Evolutionary conservation across 2,797 vertebrate genomes (phyloP), one percentile per base, ranked within the genome.

Genomic region (Enteromius afrohamiltoni): DNA sequence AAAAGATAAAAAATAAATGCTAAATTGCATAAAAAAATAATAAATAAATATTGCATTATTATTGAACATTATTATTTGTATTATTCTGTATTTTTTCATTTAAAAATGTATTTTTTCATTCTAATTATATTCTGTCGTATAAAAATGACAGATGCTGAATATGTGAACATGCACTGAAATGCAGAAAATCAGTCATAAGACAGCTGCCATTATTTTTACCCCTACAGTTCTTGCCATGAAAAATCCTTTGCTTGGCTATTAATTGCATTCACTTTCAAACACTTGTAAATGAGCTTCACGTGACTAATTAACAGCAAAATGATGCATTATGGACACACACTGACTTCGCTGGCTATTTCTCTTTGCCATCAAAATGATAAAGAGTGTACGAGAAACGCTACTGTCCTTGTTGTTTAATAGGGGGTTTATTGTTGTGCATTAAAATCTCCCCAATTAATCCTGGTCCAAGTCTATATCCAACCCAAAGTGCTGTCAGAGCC

Each of bases 371-470:
- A 40, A 67, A 55, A 80, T 80, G 64, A 80, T 80, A 70, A 75
- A 73, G 80, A 65, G 40, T 7, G 29, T 9, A 62, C 16, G 55
- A 70, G 68, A 78, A 82, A 79, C 19, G 21, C 23, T 80, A 75
- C 77, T 80, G 77, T 37, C 62, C 55, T 78, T 79, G 55, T 76
- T 87, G 34, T 73, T 76, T 80, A 69, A 87, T 92, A 88, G 87
- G 90, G 81, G 74, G 88, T 91, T 90, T 76, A 76, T 85, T 91
- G 86, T 88, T 92, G 83, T 88, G 79, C 79, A 82, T 88, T 86
- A 85, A 86, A 77, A 89, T 70, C 85, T 53, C 37, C 37, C 88
- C 88, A 89, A 92, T 83, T 90, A 93, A 92, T 88, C 89, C 92
- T 87, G 60, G 77, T 82, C 87, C 80, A 70, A 89, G 79, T 80